These are phyloP conservation scores for Notolabrus celidotus DNA, from an alignment of 2,797 vertebrate genomes.

Conservation along the genomic window DNA sequence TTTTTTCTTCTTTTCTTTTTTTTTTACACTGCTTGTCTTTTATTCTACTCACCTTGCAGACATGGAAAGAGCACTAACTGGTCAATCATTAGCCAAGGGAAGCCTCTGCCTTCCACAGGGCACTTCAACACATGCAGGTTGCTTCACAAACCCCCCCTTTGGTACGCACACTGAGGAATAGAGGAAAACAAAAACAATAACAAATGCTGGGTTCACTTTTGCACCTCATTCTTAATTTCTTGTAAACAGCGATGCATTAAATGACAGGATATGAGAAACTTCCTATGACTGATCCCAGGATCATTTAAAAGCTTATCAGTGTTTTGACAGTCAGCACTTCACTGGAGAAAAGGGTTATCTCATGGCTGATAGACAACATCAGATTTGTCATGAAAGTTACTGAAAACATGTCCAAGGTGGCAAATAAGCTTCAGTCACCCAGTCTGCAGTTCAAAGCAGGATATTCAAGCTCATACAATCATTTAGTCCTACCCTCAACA, in stretches of 20 bases:
- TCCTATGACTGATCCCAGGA: background rate
- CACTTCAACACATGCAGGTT: slow-evolving; percentile 58
- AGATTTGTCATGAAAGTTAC: background rate
- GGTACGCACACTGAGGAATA: slow-evolving; percentile 24
- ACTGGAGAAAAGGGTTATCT: no score
- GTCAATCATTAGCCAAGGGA: slow-evolving; percentile 79
- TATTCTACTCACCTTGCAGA: slow-evolving; percentile 30
- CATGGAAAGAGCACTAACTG: slow-evolving; percentile 68
- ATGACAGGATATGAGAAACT: background rate
- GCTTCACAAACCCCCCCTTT: slow-evolving; percentile 16
- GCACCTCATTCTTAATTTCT: background rate
- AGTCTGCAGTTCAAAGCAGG: background rate
- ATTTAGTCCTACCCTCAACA: slow-evolving; percentile 18
- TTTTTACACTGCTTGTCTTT: slow-evolving; percentile 6
- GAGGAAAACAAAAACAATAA: slow-evolving; percentile 31
- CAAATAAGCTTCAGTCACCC: background rate
- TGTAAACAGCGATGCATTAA: background rate
- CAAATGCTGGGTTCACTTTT: background rate
- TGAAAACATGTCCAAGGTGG: background rate
- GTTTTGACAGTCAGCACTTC: no score
- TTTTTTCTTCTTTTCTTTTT: background rate
- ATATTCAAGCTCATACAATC: slow-evolving; percentile 17
- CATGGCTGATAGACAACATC: background rate
- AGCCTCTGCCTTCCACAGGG: slow-evolving; percentile 59
- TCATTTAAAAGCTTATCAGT: background rate